Conservation (phyloP, 1,140 invertebrate species). For the Leptinotarsa defecta region DNA sequence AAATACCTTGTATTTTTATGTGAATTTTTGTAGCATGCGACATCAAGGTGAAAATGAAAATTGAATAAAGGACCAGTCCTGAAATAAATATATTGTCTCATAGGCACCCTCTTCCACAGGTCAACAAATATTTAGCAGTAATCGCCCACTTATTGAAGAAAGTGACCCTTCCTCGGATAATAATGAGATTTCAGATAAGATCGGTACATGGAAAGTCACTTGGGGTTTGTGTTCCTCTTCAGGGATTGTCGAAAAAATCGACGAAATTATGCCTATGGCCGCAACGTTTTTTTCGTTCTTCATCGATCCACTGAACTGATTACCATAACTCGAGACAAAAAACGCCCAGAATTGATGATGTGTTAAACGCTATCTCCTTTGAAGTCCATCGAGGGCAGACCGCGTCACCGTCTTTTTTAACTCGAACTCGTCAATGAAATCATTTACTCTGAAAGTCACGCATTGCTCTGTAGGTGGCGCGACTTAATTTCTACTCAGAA, state of each 20-base stretch:
- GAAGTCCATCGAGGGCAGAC: slow-evolving; percentile 17
- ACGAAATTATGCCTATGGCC: background rate
- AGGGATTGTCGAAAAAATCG: no score
- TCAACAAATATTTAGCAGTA: no score
- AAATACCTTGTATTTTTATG: no score
- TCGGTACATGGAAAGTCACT: no score
- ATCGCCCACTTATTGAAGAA: no score
- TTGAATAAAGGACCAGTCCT: no score
- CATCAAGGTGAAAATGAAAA: no score
- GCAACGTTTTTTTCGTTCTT: background rate
- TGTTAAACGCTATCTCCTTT: slow-evolving; percentile 25
- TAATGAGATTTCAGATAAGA: background rate
- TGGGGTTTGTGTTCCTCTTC: no score
- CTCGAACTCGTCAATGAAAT: slow-evolving; percentile 24
- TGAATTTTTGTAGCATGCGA: no score
- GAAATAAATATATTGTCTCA: no score
- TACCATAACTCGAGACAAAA: slow-evolving; percentile 11
- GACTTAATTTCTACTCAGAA: slow-evolving; percentile 37
- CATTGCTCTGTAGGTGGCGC: slow-evolving; percentile 38
- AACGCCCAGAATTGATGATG: slow-evolving; percentile 25
- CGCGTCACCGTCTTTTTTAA: slow-evolving; percentile 7
- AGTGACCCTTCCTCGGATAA: background rate
- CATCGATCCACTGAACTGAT: background rate
- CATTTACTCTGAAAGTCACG: slow-evolving; percentile 30
- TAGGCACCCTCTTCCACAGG: no score